A percentile compares a stretch with the other conserved stretches of the same genome.
Evolutionary conservation across 2,113 vertebrate genomes (phyloP).

Genomic region (Oreochromis aureus): DNA sequence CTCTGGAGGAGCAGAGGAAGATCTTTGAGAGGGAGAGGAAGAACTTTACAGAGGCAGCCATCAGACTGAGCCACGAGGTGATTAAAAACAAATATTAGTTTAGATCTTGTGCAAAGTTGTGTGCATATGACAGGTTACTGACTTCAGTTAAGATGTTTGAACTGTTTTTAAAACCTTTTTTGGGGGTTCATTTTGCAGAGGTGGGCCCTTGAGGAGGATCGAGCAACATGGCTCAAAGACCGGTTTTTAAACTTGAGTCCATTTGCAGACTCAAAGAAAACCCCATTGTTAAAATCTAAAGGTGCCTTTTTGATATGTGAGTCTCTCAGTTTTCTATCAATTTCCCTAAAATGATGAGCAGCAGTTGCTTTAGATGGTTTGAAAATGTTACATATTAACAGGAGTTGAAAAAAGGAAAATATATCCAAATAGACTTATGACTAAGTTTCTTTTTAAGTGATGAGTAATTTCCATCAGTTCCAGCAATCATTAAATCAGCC

Average conservation of each 20-base stretch:
- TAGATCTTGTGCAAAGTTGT: background rate
- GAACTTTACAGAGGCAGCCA: conserved; percentile 95
- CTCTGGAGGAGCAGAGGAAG: conserved; percentile 86
- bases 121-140: background rate
- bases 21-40: conserved; percentile 90
- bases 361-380: background rate
- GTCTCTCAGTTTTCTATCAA: conserved; percentile 40
- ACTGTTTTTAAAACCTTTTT: background rate
- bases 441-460: background rate
- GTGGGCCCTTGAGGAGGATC: conserved; percentile 90
- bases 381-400: background rate
- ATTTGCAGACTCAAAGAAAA: conserved; percentile 79
- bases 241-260: conserved; percentile 90
- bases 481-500: background rate
- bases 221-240: conserved; percentile 90
- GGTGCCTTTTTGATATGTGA: conserved; percentile 85
- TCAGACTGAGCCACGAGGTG: conserved; percentile 93
- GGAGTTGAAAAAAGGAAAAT: background rate
- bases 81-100: background rate
- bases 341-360: background rate
- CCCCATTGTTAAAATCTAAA: conserved; percentile 73
- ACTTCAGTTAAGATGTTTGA: background rate
- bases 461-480: background rate
- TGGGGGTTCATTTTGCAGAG: conserved; percentile 74
- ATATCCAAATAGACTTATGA: accelerated